Percentiles rank a stretch among this genome's conserved stretches.
Conservation (phyloP, 2,113 vertebrate genomes). For the Catagonus wagneri region DNA sequence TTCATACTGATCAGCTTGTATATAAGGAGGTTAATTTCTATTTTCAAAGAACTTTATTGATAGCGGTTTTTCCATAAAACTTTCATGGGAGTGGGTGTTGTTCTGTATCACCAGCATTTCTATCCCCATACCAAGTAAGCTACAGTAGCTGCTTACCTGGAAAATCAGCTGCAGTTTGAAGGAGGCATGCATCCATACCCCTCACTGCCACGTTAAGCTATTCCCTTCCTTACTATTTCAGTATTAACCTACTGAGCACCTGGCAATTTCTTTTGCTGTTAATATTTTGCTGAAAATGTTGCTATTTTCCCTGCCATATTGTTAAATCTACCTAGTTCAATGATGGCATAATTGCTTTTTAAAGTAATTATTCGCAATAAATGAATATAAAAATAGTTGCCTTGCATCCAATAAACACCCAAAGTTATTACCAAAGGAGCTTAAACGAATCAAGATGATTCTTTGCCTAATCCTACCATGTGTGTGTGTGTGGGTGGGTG, state of each 20-base stretch:
- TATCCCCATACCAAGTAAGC: neutral
- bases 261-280: constrained; percentile 6
- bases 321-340: neutral
- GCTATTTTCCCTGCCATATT: constrained; percentile 6
- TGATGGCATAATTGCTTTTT: neutral
- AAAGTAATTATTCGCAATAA: constrained; percentile 53
- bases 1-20: neutral
- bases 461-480: neutral
- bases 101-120: neutral
- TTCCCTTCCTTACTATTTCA: neutral
- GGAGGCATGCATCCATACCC: neutral
- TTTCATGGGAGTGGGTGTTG: neutral
- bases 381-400: neutral
- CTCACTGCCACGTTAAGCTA: neutral
- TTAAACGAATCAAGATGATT: neutral
- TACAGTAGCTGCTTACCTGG: neutral
- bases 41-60: constrained; percentile 37
- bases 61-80: constrained; percentile 29
- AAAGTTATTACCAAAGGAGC: neutral
- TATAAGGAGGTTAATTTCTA: neutral
- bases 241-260: neutral
- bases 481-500: neutral
- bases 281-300: no score
- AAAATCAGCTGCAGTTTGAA: neutral
- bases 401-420: neutral